phyloP scores from a whole-genome alignment of 2,797 vertebrate species.

The Microctenopoma stevenorrisi region DNA sequence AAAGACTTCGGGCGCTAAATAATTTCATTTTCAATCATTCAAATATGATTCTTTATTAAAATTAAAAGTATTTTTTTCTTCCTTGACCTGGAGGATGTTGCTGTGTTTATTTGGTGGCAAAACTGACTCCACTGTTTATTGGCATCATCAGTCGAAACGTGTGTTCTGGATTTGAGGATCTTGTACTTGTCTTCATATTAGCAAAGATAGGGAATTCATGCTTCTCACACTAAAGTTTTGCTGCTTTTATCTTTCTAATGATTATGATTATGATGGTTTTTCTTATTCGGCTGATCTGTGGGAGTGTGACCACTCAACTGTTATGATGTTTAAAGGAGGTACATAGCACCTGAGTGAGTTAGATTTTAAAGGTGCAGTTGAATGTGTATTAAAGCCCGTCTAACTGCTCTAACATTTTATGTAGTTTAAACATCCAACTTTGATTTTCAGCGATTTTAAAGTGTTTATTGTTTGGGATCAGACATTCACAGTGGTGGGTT shows the following conservation, averaged over 20 bases:
- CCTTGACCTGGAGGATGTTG: conserved; percentile 28
- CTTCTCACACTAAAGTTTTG: conserved; percentile 29
- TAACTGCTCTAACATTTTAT: too few species aligned
- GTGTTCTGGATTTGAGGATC: conserved; percentile 25
- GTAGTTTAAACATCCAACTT: too few species aligned
- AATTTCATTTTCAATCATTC: conserved; percentile 63
- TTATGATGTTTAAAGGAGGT: background rate
- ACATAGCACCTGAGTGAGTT: background rate
- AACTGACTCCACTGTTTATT: conserved; percentile 16
- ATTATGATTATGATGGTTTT: too few species aligned
- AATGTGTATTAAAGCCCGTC: background rate
- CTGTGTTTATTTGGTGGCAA: conserved; percentile 26
- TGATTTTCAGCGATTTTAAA: too few species aligned
- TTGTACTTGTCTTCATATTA: conserved; percentile 27
- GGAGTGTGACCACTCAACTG: background rate
- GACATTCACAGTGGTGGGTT: too few species aligned
- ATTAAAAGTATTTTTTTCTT: conserved; percentile 16
- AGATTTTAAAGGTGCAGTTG: background rate
- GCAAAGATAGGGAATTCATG: conserved; percentile 61
- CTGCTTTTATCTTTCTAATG: too few species aligned
- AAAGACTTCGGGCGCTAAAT: conserved; percentile 52
- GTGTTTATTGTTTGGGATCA: too few species aligned
- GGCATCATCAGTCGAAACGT: conserved; percentile 30
- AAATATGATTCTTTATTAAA: conserved; percentile 61
- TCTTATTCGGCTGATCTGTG: conserved; percentile 5